A percentile compares a stretch with the other conserved stretches of the same genome.
phyloP scores from a whole-genome alignment of 1,140 invertebrate genomes.

The Drosophila malerkotliana region DNA sequence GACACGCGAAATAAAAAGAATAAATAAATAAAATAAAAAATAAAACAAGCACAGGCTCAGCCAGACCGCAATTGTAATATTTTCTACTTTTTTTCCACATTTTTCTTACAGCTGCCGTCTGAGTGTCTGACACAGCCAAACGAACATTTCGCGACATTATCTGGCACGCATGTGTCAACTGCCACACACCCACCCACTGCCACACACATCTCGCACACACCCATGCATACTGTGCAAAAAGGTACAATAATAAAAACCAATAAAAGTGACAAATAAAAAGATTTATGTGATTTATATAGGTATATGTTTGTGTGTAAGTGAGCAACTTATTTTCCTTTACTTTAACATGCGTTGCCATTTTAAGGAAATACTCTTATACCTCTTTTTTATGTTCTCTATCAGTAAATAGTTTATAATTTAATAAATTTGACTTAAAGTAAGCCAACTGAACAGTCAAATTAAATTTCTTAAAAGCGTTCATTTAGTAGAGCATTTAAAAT shows the following conservation, averaged over 20 bases:
- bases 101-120: conserved; percentile 54
- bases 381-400: neutral
- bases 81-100: conserved; percentile 17
- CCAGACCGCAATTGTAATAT: conserved; percentile 52
- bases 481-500: neutral
- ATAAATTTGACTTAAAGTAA: no score
- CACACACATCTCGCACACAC: conserved; percentile 3
- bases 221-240: conserved; percentile 38
- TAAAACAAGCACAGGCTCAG: conserved; percentile 6
- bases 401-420: no score
- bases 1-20: neutral
- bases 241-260: conserved; percentile 82
- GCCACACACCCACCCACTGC: conserved; percentile 21
- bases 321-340: conserved; percentile 51
- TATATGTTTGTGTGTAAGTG: conserved; percentile 26
- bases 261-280: conserved; percentile 82
- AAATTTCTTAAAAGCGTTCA: neutral
- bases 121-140: conserved; percentile 36
- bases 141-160: conserved; percentile 67
- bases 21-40: conserved; percentile 2
- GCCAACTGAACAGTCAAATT: neutral
- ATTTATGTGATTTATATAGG: conserved; percentile 71
- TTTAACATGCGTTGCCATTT: conserved; percentile 23
- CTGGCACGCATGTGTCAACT: conserved; percentile 76
- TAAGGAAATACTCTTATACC: neutral